Conservation (phyloP, 2,113 vertebrate species). For the Nycticorax nycticorax region DNA sequence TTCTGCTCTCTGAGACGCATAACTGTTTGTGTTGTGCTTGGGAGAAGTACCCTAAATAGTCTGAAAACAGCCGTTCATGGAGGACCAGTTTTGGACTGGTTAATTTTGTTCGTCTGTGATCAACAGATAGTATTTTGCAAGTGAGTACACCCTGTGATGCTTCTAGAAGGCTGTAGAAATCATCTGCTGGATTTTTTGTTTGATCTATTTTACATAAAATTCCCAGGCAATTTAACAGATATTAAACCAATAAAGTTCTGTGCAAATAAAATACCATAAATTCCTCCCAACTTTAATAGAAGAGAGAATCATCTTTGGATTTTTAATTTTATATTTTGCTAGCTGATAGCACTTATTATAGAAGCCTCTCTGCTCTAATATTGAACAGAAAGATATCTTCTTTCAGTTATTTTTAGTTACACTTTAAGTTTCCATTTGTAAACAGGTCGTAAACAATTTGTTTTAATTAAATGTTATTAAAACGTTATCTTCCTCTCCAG, state of each 20-base stretch:
- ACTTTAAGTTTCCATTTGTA: background rate
- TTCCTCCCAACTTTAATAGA: background rate
- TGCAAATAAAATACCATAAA: background rate
- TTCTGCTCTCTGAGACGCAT: background rate
- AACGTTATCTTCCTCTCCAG: background rate
- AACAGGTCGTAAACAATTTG: background rate
- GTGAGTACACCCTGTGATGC: background rate
- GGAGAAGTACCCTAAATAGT: background rate
- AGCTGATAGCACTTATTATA: background rate
- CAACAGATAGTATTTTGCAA: background rate
- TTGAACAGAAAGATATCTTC: background rate
- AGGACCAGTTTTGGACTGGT: background rate
- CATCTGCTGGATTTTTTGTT: background rate
- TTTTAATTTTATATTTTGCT: background rate
- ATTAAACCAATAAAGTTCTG: background rate
- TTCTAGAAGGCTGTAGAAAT: background rate
- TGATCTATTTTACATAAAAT: background rate
- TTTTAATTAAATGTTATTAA: constrained; percentile 8
- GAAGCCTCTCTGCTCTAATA: background rate
- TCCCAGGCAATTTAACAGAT: background rate
- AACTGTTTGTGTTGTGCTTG: background rate
- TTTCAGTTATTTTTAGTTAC: background rate
- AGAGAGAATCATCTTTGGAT: background rate
- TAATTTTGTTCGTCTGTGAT: background rate
- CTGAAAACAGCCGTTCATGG: background rate